A percentile compares a stretch with the other conserved stretches of the same genome.
Evolutionary conservation across 1,140 invertebrate genomes (phyloP).

Genomic region (Carposina sasakii): DNA sequence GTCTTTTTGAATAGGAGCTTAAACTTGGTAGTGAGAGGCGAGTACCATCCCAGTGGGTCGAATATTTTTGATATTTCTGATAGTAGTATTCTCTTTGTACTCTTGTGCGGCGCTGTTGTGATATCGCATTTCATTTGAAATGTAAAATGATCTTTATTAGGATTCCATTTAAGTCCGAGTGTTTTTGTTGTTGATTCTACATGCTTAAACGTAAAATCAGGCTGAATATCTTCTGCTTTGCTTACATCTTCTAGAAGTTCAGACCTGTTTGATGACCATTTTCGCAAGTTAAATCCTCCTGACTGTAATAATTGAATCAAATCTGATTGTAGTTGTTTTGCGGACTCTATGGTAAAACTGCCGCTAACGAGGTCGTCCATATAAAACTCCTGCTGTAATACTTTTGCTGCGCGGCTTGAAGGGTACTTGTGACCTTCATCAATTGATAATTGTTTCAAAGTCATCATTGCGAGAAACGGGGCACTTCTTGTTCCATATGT

Average conservation of each 20-base stretch:
- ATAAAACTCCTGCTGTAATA: not conserved
- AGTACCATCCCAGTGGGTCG: conserved; percentile 38
- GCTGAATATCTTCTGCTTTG: not conserved
- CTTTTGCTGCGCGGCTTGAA: conserved; percentile 1
- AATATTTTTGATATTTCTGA: conserved; percentile 31
- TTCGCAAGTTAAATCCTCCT: conserved; percentile 3
- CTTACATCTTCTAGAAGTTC: not conserved
- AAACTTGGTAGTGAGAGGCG: conserved; percentile 32
- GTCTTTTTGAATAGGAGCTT: conserved; percentile 50
- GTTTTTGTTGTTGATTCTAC: conserved; percentile 21
- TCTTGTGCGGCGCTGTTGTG: not conserved
- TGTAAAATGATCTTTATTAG: conserved; percentile 26
- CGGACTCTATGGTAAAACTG: not conserved
- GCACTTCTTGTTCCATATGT: not conserved
- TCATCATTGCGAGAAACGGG: conserved; percentile 1
- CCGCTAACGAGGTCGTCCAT: conserved; percentile 3
- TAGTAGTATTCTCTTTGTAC: conserved; percentile 24
- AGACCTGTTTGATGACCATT: conserved; percentile 2
- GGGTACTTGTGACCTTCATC: conserved; percentile 1
- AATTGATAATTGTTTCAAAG: conserved; percentile 1
- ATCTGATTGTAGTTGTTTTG: conserved; percentile 8
- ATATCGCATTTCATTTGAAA: conserved; percentile 10
- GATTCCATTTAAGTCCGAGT: conserved; percentile 42
- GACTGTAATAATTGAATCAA: not conserved
- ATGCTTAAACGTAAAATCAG: conserved; percentile 10